Evolutionary conservation across 1,140 invertebrate species (phyloP).

Genomic region (Ceratosolen solmsi): DNA sequence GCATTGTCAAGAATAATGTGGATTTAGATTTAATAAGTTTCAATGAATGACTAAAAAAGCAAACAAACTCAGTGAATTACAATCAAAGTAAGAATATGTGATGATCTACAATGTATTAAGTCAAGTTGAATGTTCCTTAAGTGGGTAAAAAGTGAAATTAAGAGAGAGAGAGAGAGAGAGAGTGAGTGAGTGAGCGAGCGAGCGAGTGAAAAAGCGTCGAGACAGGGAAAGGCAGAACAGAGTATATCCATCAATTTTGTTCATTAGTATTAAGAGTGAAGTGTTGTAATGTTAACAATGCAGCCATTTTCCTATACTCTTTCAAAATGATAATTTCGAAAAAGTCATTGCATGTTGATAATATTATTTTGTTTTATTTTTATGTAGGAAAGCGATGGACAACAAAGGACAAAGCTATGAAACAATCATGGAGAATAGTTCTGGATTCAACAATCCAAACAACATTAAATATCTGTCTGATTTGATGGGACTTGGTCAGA

Average conservation of each 20-base stretch:
- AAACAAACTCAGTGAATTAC: slow-evolving; percentile 8
- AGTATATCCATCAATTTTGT: neutral
- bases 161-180: neutral
- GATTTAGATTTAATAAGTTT: slow-evolving; percentile 30
- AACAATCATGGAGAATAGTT: slow-evolving; percentile 86
- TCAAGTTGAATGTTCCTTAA: slow-evolving; percentile 9
- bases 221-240: neutral
- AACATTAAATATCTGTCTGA: slow-evolving; percentile 86
- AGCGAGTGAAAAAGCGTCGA: neutral
- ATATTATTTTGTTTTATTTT: slow-evolving; percentile 61
- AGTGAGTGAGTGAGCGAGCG: neutral
- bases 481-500: slow-evolving; percentile 80
- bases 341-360: neutral
- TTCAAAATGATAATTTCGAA: slow-evolving; percentile 17
- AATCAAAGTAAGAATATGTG: slow-evolving; percentile 7
- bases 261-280: slow-evolving; percentile 38
- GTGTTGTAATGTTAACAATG: slow-evolving; percentile 66
- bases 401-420: slow-evolving; percentile 87
- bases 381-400: slow-evolving; percentile 84
- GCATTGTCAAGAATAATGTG: slow-evolving; percentile 25
- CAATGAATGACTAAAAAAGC: slow-evolving; percentile 13
- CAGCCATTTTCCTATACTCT: slow-evolving; percentile 55
- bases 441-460: slow-evolving; percentile 92
- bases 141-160: slow-evolving; percentile 2
- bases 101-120: neutral